These are phyloP conservation scores for Syngnathoides biaculeatus DNA, from an alignment of 2,113 vertebrate genomes.

Conservation along the genomic window DNA sequence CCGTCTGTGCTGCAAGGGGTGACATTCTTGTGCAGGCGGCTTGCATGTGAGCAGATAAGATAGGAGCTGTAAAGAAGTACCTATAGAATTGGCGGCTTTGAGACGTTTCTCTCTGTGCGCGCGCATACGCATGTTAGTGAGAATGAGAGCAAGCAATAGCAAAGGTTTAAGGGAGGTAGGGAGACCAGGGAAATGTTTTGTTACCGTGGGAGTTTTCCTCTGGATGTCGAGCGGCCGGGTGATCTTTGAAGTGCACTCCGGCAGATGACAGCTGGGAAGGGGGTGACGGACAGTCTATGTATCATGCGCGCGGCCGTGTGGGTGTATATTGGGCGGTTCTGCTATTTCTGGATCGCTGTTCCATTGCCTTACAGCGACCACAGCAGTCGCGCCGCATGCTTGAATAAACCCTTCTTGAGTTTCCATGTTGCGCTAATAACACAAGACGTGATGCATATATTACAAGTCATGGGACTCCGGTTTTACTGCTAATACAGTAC, in stretches of 20 bases:
- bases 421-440: constrained; percentile 19
- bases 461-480: constrained; percentile 21
- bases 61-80: constrained; percentile 45
- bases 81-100: too few species aligned
- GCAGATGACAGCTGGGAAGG: constrained; percentile 54
- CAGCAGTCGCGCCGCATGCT: constrained; percentile 34
- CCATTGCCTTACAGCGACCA: constrained; percentile 54
- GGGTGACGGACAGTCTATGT: constrained; percentile 51
- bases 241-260: constrained; percentile 59
- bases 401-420: constrained; percentile 25
- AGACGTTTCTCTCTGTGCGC: constrained; percentile 39
- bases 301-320: constrained; percentile 39
- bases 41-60: constrained; percentile 31
- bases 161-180: constrained; percentile 35
- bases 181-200: constrained; percentile 53
- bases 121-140: constrained; percentile 16
- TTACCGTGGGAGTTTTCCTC: constrained; percentile 60
- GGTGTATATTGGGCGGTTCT: constrained; percentile 51
- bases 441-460: constrained; percentile 11
- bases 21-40: constrained; percentile 34
- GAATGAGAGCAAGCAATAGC: constrained; percentile 41
- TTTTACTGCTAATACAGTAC: constrained; percentile 6
- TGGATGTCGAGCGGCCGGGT: constrained; percentile 54
- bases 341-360: constrained; percentile 56
- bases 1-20: constrained; percentile 35